phyloP scores from a whole-genome alignment of 2,888 invertebrate species.

The Apeira syringaria region DNA sequence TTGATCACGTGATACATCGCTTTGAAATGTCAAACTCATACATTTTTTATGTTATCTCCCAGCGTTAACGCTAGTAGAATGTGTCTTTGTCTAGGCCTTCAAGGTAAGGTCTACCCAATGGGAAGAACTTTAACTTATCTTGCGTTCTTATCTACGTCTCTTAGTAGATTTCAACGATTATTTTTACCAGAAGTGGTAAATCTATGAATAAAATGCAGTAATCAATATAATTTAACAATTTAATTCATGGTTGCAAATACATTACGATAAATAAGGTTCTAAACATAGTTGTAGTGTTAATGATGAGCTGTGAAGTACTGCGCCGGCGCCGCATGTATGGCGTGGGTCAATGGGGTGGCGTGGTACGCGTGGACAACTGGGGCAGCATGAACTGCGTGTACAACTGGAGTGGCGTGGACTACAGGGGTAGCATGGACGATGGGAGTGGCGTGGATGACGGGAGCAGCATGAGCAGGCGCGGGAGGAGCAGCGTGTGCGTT shows the following conservation, averaged over 20 bases:
- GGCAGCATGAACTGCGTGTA: slow-evolving; percentile 30
- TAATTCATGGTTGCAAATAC: slow-evolving; percentile 28
- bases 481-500: slow-evolving; percentile 54
- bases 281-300: slow-evolving; percentile 36
- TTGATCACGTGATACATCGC: too few species aligned
- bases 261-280: slow-evolving; percentile 36
- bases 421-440: slow-evolving; percentile 37
- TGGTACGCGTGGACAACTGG: slow-evolving; percentile 32
- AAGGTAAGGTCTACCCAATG: too few species aligned
- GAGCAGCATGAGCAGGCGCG: slow-evolving; percentile 34
- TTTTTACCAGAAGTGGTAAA: too few species aligned
- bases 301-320: slow-evolving; percentile 56
- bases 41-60: too few species aligned
- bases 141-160: too few species aligned
- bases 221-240: slow-evolving; percentile 29
- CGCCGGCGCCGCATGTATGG: slow-evolving; percentile 42
- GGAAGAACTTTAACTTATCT: too few species aligned
- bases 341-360: slow-evolving; percentile 29
- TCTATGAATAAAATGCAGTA: slow-evolving; percentile 1
- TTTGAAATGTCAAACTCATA: too few species aligned
- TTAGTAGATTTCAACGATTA: too few species aligned
- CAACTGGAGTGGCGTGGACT: slow-evolving; percentile 34
- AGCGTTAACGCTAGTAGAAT: too few species aligned
- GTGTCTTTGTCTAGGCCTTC: too few species aligned
- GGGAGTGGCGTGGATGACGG: slow-evolving; percentile 25